Conservation (phyloP, 2,797 vertebrate genomes). For the Pseudochromis fuscus region DNA sequence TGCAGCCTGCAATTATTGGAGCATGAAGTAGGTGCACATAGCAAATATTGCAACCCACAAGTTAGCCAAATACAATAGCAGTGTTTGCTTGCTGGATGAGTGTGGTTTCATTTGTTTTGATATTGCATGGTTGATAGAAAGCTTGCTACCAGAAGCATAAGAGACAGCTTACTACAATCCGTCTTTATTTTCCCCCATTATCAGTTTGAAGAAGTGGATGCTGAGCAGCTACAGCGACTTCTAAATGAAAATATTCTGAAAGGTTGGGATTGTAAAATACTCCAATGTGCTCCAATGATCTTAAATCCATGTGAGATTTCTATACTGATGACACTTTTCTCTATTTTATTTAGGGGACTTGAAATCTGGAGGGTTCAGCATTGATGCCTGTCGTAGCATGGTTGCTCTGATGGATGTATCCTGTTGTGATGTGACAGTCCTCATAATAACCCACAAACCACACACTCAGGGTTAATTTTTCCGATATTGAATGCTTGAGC, state of each 20-base stretch:
- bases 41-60: too few species aligned
- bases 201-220: slow-evolving; percentile 77
- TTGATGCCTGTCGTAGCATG: slow-evolving; percentile 89
- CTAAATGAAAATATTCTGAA: slow-evolving; percentile 68
- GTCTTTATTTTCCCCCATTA: background rate
- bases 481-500: background rate
- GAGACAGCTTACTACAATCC: background rate
- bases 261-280: slow-evolving; percentile 51
- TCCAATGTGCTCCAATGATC: background rate
- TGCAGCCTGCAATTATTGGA: background rate
- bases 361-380: slow-evolving; percentile 82
- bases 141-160: background rate
- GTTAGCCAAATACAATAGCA: too few species aligned
- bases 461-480: background rate
- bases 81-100: background rate
- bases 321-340: background rate
- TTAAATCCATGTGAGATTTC: background rate
- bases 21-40: too few species aligned
- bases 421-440: slow-evolving; percentile 53
- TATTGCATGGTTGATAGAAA: background rate
- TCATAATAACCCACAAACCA: background rate
- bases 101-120: background rate
- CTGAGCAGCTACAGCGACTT: slow-evolving; percentile 75
- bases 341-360: slow-evolving; percentile 57
- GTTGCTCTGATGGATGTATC: slow-evolving; percentile 94